Evolutionary conservation across 2,888 invertebrate genomes (phyloP).

Genomic region (Euplexia lucipara): DNA sequence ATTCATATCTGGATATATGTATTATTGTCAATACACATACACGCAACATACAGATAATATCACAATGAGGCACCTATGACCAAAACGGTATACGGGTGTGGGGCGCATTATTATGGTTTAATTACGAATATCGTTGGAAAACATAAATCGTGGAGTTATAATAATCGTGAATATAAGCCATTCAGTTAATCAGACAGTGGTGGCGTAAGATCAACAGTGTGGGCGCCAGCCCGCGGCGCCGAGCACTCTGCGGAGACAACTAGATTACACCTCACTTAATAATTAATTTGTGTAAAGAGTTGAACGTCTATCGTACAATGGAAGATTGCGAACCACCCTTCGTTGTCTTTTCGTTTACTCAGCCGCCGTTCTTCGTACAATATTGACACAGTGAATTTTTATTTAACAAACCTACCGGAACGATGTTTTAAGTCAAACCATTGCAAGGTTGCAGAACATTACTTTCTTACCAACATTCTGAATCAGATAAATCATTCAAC

Average conservation of each 20-base stretch:
- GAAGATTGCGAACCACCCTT: slow-evolving; percentile 69
- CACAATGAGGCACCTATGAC: slow-evolving; percentile 39
- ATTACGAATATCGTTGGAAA: slow-evolving; percentile 80
- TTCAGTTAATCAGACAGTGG: slow-evolving; percentile 71
- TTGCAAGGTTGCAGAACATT: slow-evolving; percentile 11
- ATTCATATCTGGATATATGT: not conserved
- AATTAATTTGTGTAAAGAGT: slow-evolving; percentile 89
- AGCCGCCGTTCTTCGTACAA: slow-evolving; percentile 71
- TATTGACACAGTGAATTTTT: slow-evolving; percentile 74
- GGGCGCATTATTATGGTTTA: slow-evolving; percentile 78
- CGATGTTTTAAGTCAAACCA: slow-evolving; percentile 28
- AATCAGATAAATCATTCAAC: not conserved
- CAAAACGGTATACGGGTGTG: slow-evolving; percentile 53
- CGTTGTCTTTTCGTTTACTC: slow-evolving; percentile 78
- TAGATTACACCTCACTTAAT: slow-evolving; percentile 84
- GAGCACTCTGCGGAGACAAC: slow-evolving; percentile 67
- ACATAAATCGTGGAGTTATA: slow-evolving; percentile 71
- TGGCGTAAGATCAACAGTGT: slow-evolving; percentile 58
- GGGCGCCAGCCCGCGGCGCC: slow-evolving; percentile 59
- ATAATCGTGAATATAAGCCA: slow-evolving; percentile 78
- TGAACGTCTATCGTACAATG: slow-evolving; percentile 75
- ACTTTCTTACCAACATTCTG: not conserved
- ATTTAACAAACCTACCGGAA: slow-evolving; percentile 45
- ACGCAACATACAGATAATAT: slow-evolving; percentile 9
- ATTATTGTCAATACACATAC: not conserved